phyloP scores from a whole-genome alignment of 2,797 vertebrate species.

The Meda fulgida region DNA sequence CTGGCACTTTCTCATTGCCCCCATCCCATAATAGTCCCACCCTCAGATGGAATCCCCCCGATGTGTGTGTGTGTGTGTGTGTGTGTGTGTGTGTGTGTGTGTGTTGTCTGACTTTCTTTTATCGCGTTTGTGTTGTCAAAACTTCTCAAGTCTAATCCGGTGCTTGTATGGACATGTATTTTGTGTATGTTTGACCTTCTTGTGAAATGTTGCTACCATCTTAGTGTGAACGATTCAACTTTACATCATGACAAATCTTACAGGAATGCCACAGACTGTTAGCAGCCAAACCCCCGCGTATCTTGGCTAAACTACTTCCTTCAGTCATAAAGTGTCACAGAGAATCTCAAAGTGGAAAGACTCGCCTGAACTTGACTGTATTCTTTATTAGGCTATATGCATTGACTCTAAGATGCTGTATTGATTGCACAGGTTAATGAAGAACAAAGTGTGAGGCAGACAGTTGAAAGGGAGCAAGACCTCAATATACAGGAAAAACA shows the following conservation, averaged over 20 bases:
- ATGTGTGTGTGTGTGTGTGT: conserved; percentile 17
- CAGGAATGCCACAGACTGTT: conserved; percentile 46
- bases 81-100: conserved; percentile 14
- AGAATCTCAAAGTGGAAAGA: conserved; percentile 3
- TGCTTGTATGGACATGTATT: conserved; percentile 35
- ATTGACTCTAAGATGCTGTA: conserved; percentile 16
- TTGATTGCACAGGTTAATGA: conserved; percentile 49
- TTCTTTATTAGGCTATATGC: conserved; percentile 37
- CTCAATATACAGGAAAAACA: conserved; percentile 35
- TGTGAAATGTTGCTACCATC: conserved; percentile 20
- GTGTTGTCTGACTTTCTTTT: conserved; percentile 20
- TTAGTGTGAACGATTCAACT: conserved; percentile 32
- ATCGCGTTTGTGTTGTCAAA: conserved; percentile 9
- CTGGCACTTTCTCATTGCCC: conserved; percentile 49
- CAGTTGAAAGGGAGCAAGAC: conserved; percentile 33
- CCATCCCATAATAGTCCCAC: conserved; percentile 25
- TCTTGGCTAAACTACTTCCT: conserved; percentile 40
- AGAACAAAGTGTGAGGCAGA: conserved; percentile 42
- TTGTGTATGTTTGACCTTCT: conserved; percentile 44
- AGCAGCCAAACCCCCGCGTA: conserved; percentile 21
- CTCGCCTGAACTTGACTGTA: conserved; percentile 20
- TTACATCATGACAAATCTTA: conserved; percentile 41
- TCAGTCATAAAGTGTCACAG: conserved; percentile 34
- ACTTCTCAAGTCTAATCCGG: background rate
- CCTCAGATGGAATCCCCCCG: conserved; percentile 38